These are phyloP conservation scores for Cyclina sinensis DNA, from an alignment of 1,140 invertebrate genomes.

Conservation along the genomic window DNA sequence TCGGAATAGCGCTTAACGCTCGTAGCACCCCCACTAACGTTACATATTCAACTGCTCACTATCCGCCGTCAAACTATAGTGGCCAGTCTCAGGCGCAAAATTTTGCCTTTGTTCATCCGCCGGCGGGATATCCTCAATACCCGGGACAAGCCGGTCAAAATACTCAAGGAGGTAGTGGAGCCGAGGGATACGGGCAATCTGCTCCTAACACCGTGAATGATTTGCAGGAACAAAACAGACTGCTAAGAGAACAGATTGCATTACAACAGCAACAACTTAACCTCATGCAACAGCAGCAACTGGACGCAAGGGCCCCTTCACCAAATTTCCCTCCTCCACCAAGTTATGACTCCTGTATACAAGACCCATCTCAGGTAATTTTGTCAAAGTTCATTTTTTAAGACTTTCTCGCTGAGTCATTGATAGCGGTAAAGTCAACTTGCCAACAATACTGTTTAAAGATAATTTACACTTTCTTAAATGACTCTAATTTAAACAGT, in stretches of 20 bases:
- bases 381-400: neutral
- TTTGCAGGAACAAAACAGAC: slow-evolving; percentile 17
- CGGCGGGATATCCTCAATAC: neutral
- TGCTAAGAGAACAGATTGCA: neutral
- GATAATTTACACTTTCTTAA: neutral
- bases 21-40: neutral
- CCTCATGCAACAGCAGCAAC: neutral
- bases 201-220: neutral
- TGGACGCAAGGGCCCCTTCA: neutral
- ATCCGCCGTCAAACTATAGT: too few relatives aligned
- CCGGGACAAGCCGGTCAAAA: neutral
- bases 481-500: neutral
- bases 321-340: neutral
- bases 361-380: neutral
- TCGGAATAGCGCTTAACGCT: too few relatives aligned
- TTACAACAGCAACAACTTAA: slow-evolving; percentile 3
- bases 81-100: neutral
- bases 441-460: too few relatives aligned
- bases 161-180: neutral
- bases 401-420: neutral
- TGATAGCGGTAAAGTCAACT: too few relatives aligned
- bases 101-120: neutral
- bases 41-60: neutral
- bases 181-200: neutral
- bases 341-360: slow-evolving; percentile 2